Evolutionary conservation across 1,140 invertebrate species (phyloP).

Genomic region (Agrilus planipennis): DNA sequence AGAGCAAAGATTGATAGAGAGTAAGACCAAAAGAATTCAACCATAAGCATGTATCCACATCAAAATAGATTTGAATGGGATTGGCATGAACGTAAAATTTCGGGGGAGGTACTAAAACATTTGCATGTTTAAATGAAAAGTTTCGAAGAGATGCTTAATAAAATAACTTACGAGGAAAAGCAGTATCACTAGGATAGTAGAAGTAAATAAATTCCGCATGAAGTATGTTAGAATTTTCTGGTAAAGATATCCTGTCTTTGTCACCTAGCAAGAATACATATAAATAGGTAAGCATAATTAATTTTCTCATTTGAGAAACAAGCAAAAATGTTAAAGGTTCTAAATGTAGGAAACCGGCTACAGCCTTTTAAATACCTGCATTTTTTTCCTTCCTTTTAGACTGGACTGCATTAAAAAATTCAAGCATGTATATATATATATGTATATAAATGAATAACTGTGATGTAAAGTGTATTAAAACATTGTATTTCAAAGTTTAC

Average conservation of each 20-base stretch:
- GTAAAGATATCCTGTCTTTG: conserved; percentile 68
- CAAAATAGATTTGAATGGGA: conserved; percentile 75
- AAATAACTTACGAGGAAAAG: conserved; percentile 71
- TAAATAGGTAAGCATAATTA: conserved; percentile 2
- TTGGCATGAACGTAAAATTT: conserved; percentile 86
- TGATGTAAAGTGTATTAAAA: conserved; percentile 2
- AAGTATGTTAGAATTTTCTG: conserved; percentile 76
- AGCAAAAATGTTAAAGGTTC: background rate
- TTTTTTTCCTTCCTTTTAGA: conserved; percentile 40
- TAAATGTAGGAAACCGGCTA: background rate
- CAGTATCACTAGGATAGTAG: conserved; percentile 89
- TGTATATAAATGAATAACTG: conserved; percentile 7
- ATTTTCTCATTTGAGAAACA: background rate
- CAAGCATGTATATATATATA: conserved; percentile 4
- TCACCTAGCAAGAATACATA: conserved; percentile 49
- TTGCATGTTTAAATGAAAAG: background rate
- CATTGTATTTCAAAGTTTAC: conserved; percentile 35
- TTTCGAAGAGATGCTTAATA: background rate
- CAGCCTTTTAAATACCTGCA: conserved; percentile 4
- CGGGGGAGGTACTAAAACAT: conserved; percentile 69
- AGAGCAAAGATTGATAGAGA: conserved; percentile 59
- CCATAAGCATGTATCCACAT: conserved; percentile 79
- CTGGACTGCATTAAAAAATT: conserved; percentile 32
- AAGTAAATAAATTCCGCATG: conserved; percentile 95
- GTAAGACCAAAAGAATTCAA: conserved; percentile 86